phyloP scores from a whole-genome alignment of 1,140 invertebrate species.

The Luehdorfia chinensis region DNA sequence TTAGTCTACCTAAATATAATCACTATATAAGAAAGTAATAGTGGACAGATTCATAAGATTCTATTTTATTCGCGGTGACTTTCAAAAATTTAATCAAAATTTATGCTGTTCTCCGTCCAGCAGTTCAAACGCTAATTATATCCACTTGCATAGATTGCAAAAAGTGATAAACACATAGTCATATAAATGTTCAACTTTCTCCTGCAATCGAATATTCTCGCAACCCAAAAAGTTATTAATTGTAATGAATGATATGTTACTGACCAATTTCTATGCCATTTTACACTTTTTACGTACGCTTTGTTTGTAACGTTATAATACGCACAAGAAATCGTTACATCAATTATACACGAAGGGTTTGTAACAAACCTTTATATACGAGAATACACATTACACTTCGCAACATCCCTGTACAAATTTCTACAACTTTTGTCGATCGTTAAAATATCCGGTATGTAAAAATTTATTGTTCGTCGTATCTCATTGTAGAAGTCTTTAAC shows the following conservation, averaged over 20 bases:
- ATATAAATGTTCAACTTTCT: constrained; percentile 11
- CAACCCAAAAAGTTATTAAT: constrained; percentile 9
- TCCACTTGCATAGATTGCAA: no score
- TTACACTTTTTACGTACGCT: constrained; percentile 15
- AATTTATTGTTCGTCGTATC: no score
- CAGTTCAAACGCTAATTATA: no score
- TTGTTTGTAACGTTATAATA: constrained; percentile 17
- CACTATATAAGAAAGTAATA: not conserved
- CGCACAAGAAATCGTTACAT: constrained; percentile 14
- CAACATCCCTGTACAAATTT: constrained; percentile 9
- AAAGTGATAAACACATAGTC: not conserved
- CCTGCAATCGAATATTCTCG: constrained; percentile 15
- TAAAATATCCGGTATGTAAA: constrained; percentile 3
- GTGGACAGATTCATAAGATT: no score
- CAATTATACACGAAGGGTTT: constrained; percentile 16
- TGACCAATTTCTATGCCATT: constrained; percentile 16
- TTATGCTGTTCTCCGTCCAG: no score
- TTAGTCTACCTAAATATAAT: no score
- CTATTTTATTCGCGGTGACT: no score
- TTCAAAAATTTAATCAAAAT: no score
- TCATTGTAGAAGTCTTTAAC: no score
- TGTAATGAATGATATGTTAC: constrained; percentile 17
- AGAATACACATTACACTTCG: constrained; percentile 6
- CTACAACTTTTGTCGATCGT: not conserved
- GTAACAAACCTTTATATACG: constrained; percentile 8